Evolutionary conservation across 1,140 invertebrate species (phyloP), one percentile per base, ranked within the genome.

Genomic region (Tribolium castaneum): DNA sequence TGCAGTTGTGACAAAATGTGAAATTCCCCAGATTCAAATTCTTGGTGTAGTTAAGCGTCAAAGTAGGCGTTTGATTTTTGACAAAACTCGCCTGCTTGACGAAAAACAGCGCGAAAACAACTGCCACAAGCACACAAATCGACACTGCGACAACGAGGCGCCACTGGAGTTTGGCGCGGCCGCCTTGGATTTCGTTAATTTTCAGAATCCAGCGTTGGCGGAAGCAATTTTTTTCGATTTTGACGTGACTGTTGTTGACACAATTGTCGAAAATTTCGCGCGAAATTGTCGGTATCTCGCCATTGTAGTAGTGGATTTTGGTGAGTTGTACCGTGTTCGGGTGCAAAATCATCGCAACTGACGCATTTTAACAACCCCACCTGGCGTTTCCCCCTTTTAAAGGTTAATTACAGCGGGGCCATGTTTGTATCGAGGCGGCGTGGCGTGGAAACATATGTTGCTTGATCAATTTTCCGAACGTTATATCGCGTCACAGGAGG

Each of bases 261-360:
- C 77, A 76, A 35, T 82, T 83, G 50, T 82, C 75, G 62, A 80
- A 77, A 16, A 81, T 71, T 75, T 86, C 83, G 45, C 81, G 78
- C 3, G 82, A 82, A 45, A 85, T 78, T 2, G 80, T 83, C 0
- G 79, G 74, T 12, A 82, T 79, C 9, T 75, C 73, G 6, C 73
- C 49, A 56, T 84, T 82, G 73, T 85, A 85, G 59, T 83, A 86
- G 54, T 86, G 82, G n/a, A 86, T 81, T 81, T 86, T 86, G 5
- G 85, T 86, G 7, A 86, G 79, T 77, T 86, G 81, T 0, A 86
- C 85, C 51, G 83, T 85, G 66, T 75, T 73, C 6, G 81, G 79
- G 56, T 80, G 82, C 22, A 84, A 70, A 22, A 84, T 83, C 82
- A 83, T 84, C 50, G 72, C 25, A 66, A 70, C 22, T 77, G 59